phyloP scores from a whole-genome alignment of 2,797 vertebrate species.

The Pangasius djambal region DNA sequence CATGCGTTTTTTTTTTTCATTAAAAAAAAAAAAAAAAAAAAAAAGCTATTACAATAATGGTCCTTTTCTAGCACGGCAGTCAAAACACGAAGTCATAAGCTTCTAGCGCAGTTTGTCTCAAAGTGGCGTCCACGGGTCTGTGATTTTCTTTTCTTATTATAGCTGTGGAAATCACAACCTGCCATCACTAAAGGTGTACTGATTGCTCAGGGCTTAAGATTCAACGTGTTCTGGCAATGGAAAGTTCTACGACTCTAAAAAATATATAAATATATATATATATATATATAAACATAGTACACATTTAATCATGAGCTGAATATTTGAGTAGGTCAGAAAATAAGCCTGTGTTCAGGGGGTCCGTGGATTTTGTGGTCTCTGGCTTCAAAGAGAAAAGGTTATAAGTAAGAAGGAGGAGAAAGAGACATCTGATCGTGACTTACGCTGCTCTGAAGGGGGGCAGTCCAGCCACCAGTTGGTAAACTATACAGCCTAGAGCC shows the following conservation, averaged over 20 bases:
- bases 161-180: not conserved
- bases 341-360: not conserved
- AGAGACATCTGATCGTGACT: conserved; percentile 59
- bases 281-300: no score
- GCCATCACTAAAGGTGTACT: not conserved
- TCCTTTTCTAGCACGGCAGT: not conserved
- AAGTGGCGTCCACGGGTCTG: not conserved
- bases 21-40: conserved; percentile 26
- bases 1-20: conserved; percentile 34
- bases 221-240: not conserved
- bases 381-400: not conserved
- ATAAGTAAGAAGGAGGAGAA: not conserved
- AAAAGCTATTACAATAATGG: not conserved
- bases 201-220: not conserved
- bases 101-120: not conserved
- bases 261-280: no score
- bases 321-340: not conserved
- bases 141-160: not conserved
- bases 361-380: not conserved
- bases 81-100: not conserved
- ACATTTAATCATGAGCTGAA: not conserved
- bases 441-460: conserved; percentile 98
- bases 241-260: not conserved
- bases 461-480: conserved; percentile 97
- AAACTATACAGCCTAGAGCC: conserved; percentile 98